phyloP scores from a whole-genome alignment of 2,113 vertebrate genomes.

The Onychostoma macrolepis region DNA sequence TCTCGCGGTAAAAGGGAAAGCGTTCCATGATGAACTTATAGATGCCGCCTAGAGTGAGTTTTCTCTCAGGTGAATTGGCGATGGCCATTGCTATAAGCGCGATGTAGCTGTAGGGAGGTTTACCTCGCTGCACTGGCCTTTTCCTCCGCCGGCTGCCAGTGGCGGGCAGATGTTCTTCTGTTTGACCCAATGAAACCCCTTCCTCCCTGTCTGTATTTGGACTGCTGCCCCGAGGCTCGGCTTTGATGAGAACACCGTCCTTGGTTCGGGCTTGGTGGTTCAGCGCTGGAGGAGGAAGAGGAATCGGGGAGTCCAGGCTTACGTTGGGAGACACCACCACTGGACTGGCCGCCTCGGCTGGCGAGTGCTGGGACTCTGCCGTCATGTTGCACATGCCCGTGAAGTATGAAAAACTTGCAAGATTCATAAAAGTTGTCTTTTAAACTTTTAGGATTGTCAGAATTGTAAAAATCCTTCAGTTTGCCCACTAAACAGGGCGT shows the following conservation, averaged over 20 bases:
- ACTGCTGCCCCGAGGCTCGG: slow-evolving; percentile 77
- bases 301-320: slow-evolving; percentile 74
- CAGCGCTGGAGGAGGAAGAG: slow-evolving; percentile 61
- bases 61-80: slow-evolving; percentile 92
- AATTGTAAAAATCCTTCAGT: slow-evolving; percentile 17
- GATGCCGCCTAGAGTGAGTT: slow-evolving; percentile 93
- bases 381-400: slow-evolving; percentile 83
- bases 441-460: neutral
- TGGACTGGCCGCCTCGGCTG: slow-evolving; percentile 75
- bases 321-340: slow-evolving; percentile 75
- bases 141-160: slow-evolving; percentile 86
- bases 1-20: slow-evolving; percentile 96
- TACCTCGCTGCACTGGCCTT: slow-evolving; percentile 91
- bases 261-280: slow-evolving; percentile 71
- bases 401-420: slow-evolving; percentile 80
- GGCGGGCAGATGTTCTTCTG: slow-evolving; percentile 75
- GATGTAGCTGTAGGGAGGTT: slow-evolving; percentile 97
- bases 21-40: slow-evolving; percentile 98
- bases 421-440: slow-evolving; percentile 80
- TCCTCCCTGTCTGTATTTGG: slow-evolving; percentile 66
- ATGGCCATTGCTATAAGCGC: slow-evolving; percentile 98
- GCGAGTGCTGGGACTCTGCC: slow-evolving; percentile 75
- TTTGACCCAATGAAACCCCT: slow-evolving; percentile 66
- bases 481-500: neutral
- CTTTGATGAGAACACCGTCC: slow-evolving; percentile 76